Evolutionary conservation across 2,888 invertebrate species (phyloP), one percentile per base, ranked within the genome.

Genomic region (Mythimna vitellina): DNA sequence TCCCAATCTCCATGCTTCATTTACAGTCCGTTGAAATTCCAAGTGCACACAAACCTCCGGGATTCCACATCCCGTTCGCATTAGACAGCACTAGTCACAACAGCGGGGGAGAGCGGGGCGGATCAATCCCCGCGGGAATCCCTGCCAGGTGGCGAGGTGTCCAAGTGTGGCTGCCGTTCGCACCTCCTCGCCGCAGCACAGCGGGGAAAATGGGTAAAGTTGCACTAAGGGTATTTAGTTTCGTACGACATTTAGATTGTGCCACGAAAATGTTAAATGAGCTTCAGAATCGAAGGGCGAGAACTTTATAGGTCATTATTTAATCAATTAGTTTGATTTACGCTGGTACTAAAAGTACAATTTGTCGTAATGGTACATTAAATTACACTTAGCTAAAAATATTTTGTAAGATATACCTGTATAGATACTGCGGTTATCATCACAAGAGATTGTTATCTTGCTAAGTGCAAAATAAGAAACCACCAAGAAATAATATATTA

Each of bases 71-170:
- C 61, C 68, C 68, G 64, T 38, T 49, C 56, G 58, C 75, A 58
- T 73, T 80, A 80, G 54, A 66, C 80, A 75, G 54, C 70, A 56
- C 72, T 73, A 82, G 77, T 65, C 68, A 78, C 32, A 49, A 22
- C 72, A 60, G 72, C 54, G 76, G 80, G 83, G 85, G 83, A 58
- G 85, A 65, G 85, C 51, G 85, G 61, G 80, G 64, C 61, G 87
- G 83, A 85, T 89, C 89, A 87, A 88, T 88, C 84, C 88, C 82
- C 76, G 74, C 78, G 89, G 90, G 90, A 91, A 89, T 89, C 88
- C 90, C 87, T 86, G 82, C 83, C 87, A 82, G 60, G 60, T 38
- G 83, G 79, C 75, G 83, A 83, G 80, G 82, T 74, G 83, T 83
- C 85, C 83, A 69, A 82, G 85, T 82, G 82, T 78, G 62, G 68